Evolutionary conservation across 2,113 vertebrate species (phyloP).

Genomic region (Tenebrosternarchus preto): DNA sequence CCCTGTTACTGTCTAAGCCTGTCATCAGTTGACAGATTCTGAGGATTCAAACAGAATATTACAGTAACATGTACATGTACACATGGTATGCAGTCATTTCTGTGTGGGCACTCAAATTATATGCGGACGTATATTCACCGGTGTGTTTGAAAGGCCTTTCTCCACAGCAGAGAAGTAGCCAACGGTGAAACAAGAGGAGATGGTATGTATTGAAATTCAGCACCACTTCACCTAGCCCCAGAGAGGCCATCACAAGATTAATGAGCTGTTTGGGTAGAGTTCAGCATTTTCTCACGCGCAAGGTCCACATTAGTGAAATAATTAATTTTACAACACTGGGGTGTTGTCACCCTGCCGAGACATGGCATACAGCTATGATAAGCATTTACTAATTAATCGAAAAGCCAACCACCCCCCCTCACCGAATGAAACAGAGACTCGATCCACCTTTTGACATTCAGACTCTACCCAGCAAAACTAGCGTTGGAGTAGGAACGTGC

Average conservation of each 20-base stretch:
- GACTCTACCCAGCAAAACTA: conserved; percentile 55
- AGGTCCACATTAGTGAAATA: conserved; percentile 77
- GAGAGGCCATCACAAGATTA: conserved; percentile 83
- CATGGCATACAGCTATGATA: conserved; percentile 73
- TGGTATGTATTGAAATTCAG: conserved; percentile 72
- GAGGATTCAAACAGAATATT: not conserved
- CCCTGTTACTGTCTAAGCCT: not conserved
- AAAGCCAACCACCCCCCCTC: too few species aligned
- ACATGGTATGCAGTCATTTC: too few species aligned
- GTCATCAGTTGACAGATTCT: not conserved
- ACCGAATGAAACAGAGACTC: conserved; percentile 57
- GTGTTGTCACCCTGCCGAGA: conserved; percentile 75
- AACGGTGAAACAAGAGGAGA: conserved; percentile 63
- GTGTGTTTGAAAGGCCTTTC: conserved; percentile 10
- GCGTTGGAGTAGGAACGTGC: conserved; percentile 51
- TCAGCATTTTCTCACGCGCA: conserved; percentile 78
- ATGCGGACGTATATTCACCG: not conserved
- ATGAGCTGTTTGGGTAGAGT: conserved; percentile 83
- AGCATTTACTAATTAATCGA: conserved; percentile 85
- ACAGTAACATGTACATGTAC: not conserved
- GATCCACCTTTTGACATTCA: conserved; percentile 70
- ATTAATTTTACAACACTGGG: conserved; percentile 86
- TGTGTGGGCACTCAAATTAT: too few species aligned
- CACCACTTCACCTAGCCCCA: conserved; percentile 70
- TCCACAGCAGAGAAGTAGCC: conserved; percentile 25